These are phyloP conservation scores for Venustoraphidia nigricollis DNA, from an alignment of 2,888 invertebrate genomes.

Conservation along the genomic window DNA sequence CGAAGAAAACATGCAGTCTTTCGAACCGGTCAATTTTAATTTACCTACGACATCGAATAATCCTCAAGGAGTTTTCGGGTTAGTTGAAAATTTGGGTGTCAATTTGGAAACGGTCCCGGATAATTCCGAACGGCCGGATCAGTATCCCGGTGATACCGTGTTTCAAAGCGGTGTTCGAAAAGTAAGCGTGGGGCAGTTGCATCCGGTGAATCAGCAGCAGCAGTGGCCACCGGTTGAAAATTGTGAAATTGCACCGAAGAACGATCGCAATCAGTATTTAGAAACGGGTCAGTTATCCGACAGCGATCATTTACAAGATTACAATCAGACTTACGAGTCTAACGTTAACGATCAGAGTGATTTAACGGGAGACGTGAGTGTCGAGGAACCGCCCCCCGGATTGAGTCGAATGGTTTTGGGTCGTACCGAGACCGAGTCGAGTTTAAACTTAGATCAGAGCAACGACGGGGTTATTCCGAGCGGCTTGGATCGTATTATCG, in stretches of 20 bases:
- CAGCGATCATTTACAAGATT: slow-evolving; percentile 23
- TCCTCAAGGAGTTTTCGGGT: slow-evolving; percentile 16
- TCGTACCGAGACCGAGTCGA: slow-evolving; percentile 38
- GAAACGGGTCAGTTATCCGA: slow-evolving; percentile 61
- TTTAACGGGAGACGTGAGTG: slow-evolving; percentile 25
- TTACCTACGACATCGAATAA: background rate
- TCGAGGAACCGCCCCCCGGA: slow-evolving; percentile 44
- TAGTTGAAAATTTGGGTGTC: slow-evolving; percentile 32
- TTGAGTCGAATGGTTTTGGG: slow-evolving; percentile 50
- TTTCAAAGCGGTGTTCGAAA: background rate
- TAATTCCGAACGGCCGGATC: slow-evolving; percentile 49
- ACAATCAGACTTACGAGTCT: slow-evolving; percentile 11
- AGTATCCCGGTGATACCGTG: slow-evolving; percentile 17
- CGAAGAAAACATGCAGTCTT: background rate
- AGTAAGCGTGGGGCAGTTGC: too few relatives aligned
- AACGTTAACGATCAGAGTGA: slow-evolving; percentile 7
- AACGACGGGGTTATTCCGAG: slow-evolving; percentile 35
- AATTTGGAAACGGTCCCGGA: slow-evolving; percentile 52
- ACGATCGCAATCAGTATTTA: slow-evolving; percentile 59
- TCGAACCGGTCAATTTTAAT: background rate
- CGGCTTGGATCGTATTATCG: slow-evolving; percentile 35
- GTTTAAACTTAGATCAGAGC: slow-evolving; percentile 24
- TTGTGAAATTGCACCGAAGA: slow-evolving; percentile 45
- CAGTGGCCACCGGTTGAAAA: slow-evolving; percentile 31
- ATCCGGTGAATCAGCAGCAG: slow-evolving; percentile 3